Evolutionary conservation across 2,113 vertebrate species (phyloP), one percentile per base, ranked within the genome.

Genomic region (Semnornis frantzii): DNA sequence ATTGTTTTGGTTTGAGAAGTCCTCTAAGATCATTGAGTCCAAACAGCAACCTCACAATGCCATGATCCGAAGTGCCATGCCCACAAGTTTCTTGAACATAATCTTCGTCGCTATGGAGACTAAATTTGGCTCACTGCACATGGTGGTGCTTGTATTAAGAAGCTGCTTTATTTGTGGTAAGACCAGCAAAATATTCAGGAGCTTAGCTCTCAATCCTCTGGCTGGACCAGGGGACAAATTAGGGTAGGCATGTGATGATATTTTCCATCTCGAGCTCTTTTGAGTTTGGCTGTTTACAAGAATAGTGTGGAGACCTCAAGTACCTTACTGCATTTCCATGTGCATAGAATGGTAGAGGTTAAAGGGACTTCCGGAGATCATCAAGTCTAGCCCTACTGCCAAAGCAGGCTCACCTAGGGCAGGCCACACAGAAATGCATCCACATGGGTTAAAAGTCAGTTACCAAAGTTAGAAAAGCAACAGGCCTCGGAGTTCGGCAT

Each of bases 51-150:
- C 48, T 48, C 48, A 48, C 48, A 48, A 19, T 21, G 15, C 48
- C 20, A 48, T 21, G 48, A 21, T 8, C 48, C 8, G 20, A 48
- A 48, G 48, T 48, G 20, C 19, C 19, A 21, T 7, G 6, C 21
- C 48, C 48, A 48, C 48, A 48, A 10, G 48, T 21, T 48, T 48
- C 19, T 48, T 48, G 20, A 48, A 48, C 48, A 48, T 48, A 48
- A 48, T 10, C 18, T 46, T 31, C 9, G 60, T 84, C 9, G 9
- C 24, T 66, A 58, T 52, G 44, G 68, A 60, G 58, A 82, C 28
- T 15, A 8, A 50, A 63, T 6, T 2, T 64, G n/a, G 5, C 20
- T 3, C 1, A 62, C 14, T 62, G 50, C 28, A 33, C 0, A 0
- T 58, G 25, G 21, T 10, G 65, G 31, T 52, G 20, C 9, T 30